Conservation (phyloP, 1,140 invertebrate genomes). For the Anthonomus grandis region DNA sequence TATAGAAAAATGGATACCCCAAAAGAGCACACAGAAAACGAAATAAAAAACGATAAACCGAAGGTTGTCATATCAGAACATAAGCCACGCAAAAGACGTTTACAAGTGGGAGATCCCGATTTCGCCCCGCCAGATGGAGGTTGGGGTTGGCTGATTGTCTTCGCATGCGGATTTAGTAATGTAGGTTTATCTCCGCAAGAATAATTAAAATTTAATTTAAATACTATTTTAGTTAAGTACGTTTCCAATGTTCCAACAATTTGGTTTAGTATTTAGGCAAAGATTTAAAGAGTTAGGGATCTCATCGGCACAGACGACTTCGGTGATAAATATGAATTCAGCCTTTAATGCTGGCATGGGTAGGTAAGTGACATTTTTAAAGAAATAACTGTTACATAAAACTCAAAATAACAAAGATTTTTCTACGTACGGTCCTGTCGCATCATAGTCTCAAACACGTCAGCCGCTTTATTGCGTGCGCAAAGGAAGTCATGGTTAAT, state of each 20-base stretch:
- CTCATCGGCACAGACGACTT: constrained; percentile 58
- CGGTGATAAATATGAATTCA: constrained; percentile 64
- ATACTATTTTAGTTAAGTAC: constrained; percentile 56
- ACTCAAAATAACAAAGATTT: no score
- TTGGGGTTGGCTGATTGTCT: constrained; percentile 66
- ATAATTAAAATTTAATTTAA: not conserved
- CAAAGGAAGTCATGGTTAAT: no score
- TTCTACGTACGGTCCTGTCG: no score
- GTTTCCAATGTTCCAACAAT: constrained; percentile 62
- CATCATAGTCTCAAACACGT: no score
- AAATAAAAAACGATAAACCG: constrained; percentile 5
- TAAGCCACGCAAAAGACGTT: constrained; percentile 28
- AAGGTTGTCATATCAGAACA: constrained; percentile 11
- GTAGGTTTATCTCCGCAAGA: constrained; percentile 49
- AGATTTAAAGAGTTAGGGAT: constrained; percentile 57
- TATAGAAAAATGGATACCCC: no score
- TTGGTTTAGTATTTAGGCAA: constrained; percentile 63
- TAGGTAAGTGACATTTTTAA: constrained; percentile 47
- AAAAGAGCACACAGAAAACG: no score
- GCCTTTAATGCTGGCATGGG: constrained; percentile 58
- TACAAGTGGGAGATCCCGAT: constrained; percentile 37
- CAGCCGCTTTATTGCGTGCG: no score
- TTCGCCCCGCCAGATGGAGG: constrained; percentile 63
- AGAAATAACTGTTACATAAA: no score
- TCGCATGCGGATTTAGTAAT: constrained; percentile 60